Evolutionary conservation across 2,113 vertebrate genomes (phyloP).

Genomic region (Rhea americana): DNA sequence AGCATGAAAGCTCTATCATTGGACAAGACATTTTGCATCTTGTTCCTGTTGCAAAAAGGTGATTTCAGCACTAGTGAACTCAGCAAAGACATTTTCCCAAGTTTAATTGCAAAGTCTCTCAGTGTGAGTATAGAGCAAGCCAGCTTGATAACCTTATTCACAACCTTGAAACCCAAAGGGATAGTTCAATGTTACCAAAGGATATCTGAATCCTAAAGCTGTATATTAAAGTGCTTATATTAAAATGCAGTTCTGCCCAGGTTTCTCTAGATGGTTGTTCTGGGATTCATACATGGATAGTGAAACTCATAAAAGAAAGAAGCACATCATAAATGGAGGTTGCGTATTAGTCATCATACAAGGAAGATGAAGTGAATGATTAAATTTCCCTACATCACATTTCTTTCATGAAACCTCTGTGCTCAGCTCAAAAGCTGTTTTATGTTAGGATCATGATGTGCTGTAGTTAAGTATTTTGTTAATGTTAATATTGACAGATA

Average conservation of each 20-base stretch:
- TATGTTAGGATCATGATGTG: neutral
- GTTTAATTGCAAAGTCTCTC: conserved; percentile 15
- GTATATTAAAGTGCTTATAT: neutral
- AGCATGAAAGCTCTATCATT: conserved; percentile 43
- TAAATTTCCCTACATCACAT: neutral
- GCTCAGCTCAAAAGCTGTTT: neutral
- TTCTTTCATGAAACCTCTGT: neutral
- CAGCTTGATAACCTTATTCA: conserved; percentile 26
- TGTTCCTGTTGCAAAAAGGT: conserved; percentile 1
- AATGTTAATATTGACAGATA: conserved; percentile 40
- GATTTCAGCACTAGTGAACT: neutral
- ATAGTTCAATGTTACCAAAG: neutral
- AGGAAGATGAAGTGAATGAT: neutral
- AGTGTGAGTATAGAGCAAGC: neutral
- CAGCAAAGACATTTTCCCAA: conserved; percentile 5
- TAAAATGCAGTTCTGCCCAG: neutral
- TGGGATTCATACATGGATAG: neutral
- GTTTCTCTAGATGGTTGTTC: conserved; percentile 10
- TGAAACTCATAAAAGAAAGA: conserved; percentile 5
- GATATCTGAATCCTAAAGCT: neutral
- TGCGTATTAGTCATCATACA: neutral
- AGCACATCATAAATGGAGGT: neutral
- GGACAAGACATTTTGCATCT: conserved; percentile 28
- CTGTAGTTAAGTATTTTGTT: conserved; percentile 32
- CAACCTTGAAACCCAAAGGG: conserved; percentile 31